Evolutionary conservation across 2,797 vertebrate genomes (phyloP), one percentile per base, ranked within the genome.

Genomic region (Syngnathus rostellatus): DNA sequence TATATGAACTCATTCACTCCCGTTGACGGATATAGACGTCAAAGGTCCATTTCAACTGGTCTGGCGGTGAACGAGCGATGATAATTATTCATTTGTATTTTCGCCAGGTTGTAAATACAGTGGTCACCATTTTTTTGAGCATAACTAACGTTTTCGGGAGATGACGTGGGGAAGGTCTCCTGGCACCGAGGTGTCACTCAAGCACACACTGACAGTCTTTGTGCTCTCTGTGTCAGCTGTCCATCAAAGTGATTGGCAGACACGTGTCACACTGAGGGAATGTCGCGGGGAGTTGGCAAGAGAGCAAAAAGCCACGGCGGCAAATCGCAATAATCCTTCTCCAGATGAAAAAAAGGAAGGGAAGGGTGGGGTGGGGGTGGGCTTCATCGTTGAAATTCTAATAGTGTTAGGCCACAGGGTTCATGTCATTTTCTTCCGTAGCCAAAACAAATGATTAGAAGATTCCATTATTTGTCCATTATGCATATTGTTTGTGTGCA

Each of bases 381-480:
- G 12, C 76, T 79, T 84, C 83, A 84, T 85, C 81, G 87, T 91
- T 91, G 87, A 90, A 83, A 90, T 85, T 90, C 88, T 90, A 89
- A 91, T 91, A 81, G 78, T 90, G 89, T 91, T 48, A 89, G 86
- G 87, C 86, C 89, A 89, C 82, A 80, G 86, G 88, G 89, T 81
- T 58, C 87, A 87, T 90, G 90, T 90, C 87, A 82, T 87, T 85
- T 81, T 57, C 68, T 75, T 82, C 77, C 71, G 78, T 80, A 76
- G 78, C 80, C 85, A 87, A 90, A 89, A 89, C 88, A 89, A 90
- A 90, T 90, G 87, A 92, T 90, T 87, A 86, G 86, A 88, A 83
- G 86, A 90, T 90, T 85, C 82, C 88, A 91, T 92, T 90, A 90
- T 91, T 89, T 85, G 82, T 84, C 87, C 87, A 91, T 91, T 90